Evolutionary conservation across 2,888 invertebrate species (phyloP), one percentile per base, ranked within the genome.

Genomic region (Cinara cedri): DNA sequence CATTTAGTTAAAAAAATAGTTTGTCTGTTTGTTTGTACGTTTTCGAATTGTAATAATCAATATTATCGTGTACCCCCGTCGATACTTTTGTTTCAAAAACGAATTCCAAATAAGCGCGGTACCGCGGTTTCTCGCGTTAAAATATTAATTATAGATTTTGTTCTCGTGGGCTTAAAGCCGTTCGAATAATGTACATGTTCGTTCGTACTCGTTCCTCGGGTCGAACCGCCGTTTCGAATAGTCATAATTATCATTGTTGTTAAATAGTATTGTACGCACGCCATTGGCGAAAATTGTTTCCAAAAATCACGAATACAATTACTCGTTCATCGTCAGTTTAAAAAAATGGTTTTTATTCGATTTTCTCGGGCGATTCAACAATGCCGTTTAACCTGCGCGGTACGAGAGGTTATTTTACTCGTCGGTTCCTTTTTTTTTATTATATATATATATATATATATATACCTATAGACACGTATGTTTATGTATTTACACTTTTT

Each of bases 121-220:
- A 42, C 54, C 42, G 21, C 54, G 10, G 19, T 54, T 8, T 51
- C 68, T 21, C 26, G 14, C 21, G 19, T 21, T 34, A 42, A 55
- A 54, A 70, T 34, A 34, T 71, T 44, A 71, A 71, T 57, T 71
- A 24, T 71, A 71, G 44, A 71, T 71, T n/a, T 46, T 71, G 57
- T 26, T 46, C 11, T 24, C 11, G 44, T 6, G 34, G 44, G 44
- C n/a, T 42, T 44, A 57, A 71, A 34, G 4, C 55, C 44, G 44
- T 44, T n/a, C 57, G 44, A 71, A 71, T 71, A 71, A 71, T 71
- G 55, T 57, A 71, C 54, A 42, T 6, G 34, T 34, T 34, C 57
- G 34, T 34, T 34, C 57, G 2, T 55, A 55, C n/a, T 34, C 34
- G 34, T 34, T 34, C 34, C 34, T 34, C 57, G 24, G 42, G 8